phyloP scores from a whole-genome alignment of 2,113 vertebrate genomes.

The Neolamprologus devosi region DNA sequence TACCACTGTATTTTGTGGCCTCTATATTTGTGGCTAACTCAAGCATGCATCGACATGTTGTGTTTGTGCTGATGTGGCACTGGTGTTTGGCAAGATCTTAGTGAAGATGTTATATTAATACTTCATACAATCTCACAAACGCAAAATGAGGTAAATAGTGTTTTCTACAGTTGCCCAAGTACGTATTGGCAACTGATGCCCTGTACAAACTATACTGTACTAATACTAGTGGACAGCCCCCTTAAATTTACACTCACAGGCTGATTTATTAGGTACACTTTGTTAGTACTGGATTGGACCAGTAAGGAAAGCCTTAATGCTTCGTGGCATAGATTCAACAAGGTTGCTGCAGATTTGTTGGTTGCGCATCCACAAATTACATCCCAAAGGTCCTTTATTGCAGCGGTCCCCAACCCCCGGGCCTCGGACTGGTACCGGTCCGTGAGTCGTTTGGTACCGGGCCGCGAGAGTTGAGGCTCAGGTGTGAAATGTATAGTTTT shows the following conservation, averaged over 20 bases:
- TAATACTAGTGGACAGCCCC: not conserved
- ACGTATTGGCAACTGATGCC: not conserved
- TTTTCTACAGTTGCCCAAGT: not conserved
- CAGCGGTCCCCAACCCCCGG: no score
- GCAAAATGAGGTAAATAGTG: not conserved
- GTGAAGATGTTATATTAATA: not conserved
- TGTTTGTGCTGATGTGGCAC: not conserved
- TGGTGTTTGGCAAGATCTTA: not conserved
- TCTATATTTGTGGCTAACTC: conserved; percentile 2
- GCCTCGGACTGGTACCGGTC: no score
- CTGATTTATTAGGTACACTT: no score
- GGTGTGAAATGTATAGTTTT: no score
- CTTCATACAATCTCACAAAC: not conserved
- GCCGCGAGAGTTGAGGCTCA: no score
- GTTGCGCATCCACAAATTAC: not conserved
- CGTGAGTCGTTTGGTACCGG: no score
- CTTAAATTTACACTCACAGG: not conserved
- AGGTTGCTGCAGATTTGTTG: not conserved
- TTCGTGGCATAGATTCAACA: not conserved
- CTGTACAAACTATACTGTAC: not conserved
- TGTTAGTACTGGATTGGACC: not conserved
- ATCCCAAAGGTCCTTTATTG: not conserved
- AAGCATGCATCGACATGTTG: not conserved
- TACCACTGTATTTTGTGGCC: not conserved
- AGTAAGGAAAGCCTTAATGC: not conserved